These are phyloP conservation scores for Orthosia gracilis DNA, from an alignment of 2,888 invertebrate species.

Conservation along the genomic window DNA sequence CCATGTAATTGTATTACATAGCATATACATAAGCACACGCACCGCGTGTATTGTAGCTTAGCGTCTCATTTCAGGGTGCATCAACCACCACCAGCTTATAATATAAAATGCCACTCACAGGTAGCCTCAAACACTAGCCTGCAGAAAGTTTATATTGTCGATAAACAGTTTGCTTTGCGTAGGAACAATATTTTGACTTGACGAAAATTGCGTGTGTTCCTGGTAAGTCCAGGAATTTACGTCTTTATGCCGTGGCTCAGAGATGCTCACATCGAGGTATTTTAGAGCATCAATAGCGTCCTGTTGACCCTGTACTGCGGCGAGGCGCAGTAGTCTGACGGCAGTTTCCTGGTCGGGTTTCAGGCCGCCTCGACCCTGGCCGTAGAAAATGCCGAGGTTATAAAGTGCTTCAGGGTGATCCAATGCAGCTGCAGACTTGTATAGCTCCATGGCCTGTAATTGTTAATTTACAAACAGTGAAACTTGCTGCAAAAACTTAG, in stretches of 20 bases:
- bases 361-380: conserved; percentile 92
- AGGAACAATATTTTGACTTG: conserved; percentile 76
- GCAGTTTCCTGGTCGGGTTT: conserved; percentile 88
- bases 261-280: conserved; percentile 74
- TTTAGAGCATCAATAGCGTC: conserved; percentile 91
- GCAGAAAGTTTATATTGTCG: conserved; percentile 78
- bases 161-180: conserved; percentile 82
- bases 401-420: conserved; percentile 93
- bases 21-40: conserved; percentile 35
- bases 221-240: conserved; percentile 73
- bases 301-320: conserved; percentile 91
- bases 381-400: conserved; percentile 93
- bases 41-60: conserved; percentile 48
- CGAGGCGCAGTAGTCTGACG: conserved; percentile 87
- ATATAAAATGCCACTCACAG: conserved; percentile 63
- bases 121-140: conserved; percentile 72
- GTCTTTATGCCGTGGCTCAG: conserved; percentile 68
- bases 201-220: conserved; percentile 67
- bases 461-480: neutral
- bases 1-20: conserved; percentile 55
- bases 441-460: conserved; percentile 92
- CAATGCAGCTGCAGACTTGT: conserved; percentile 91
- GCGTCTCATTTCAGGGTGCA: conserved; percentile 46
- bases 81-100: conserved; percentile 56
- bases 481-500: conserved; percentile 2